Base-by-base conservation (phyloP, 2,888 invertebrate species). In the Calliscelio sp. region DNA sequence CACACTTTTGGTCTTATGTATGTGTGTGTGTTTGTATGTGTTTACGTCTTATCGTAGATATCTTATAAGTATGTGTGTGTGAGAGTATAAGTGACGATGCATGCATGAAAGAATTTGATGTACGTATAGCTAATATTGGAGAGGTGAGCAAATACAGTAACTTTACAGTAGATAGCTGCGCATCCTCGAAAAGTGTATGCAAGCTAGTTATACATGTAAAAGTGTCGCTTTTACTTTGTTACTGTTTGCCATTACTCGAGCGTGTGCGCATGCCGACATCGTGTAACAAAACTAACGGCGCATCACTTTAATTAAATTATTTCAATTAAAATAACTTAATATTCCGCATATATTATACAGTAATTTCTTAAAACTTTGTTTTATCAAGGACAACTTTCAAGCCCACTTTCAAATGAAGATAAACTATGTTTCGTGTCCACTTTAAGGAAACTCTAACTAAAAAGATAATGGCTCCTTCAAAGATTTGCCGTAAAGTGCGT, bases 101-200 rank as follows among this genome's bases (percentile, higher is more conserved):
- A 81, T 68, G 73, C 81, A 63, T 51, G 55, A 59, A 63, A 75
- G 70, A 63, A 66, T 77, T 68, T 38, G 57, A 68, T 59, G 59
- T 41, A 51, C 59, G 53, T 70, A 59, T 70, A 68, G 68, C 70
- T 75, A 70, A 63, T 55, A 75, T 74, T 53, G 61, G 44, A 81
- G 74, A 44, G 74, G 24, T 38, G 61, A 22, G 53, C 68, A 74
- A 81, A 81, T 59, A 74, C 61, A 74, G 68, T 74, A 41, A 63
- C 66, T 66, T 49, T 28, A 22, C 51, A 35, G 35, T 25, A 51
- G 46, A 51, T 49, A 41, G 32, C 51, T 25, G 22, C 20, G 41
- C 24, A 66, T 65, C 16, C 46, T 25, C 25, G 35, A 57, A 46
- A 57, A 55, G 57, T 4, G 57, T 57, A 44, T 41, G 57, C 25